These are phyloP conservation scores for Drosophila serrata DNA, from an alignment of 1,140 invertebrate genomes.

Conservation along the genomic window DNA sequence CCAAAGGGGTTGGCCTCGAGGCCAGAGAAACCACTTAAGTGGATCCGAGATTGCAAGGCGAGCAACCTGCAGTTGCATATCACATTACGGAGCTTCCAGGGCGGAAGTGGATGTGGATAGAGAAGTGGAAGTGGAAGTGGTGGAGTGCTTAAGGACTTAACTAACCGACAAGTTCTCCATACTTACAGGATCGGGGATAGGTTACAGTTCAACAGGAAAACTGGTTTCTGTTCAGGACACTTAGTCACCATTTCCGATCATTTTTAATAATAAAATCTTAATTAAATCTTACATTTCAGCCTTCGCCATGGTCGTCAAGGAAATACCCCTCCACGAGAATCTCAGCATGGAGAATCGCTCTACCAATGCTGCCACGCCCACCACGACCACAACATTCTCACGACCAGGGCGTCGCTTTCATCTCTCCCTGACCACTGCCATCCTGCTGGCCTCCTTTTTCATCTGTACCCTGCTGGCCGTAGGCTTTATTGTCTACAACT, in stretches of 20 bases:
- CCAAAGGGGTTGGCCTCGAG: constrained; percentile 33
- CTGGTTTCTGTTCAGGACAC: neutral
- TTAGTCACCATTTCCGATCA: neutral
- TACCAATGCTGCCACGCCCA: constrained; percentile 14
- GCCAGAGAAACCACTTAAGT: constrained; percentile 73
- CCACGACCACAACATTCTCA: constrained; percentile 62
- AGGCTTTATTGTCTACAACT: constrained; percentile 89
- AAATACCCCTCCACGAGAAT: constrained; percentile 73
- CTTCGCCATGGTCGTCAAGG: constrained; percentile 66
- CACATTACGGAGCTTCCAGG: constrained; percentile 42
- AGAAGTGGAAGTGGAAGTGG: constrained; percentile 31
- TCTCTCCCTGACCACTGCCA: constrained; percentile 69
- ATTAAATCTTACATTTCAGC: neutral
- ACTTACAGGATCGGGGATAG: constrained; percentile 10
- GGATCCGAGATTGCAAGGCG: constrained; percentile 55
- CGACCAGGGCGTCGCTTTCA: constrained; percentile 48
- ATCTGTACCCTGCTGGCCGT: constrained; percentile 85
- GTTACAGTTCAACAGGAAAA: neutral
- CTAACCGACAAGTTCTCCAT: constrained; percentile 44
- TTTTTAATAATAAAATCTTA: neutral
- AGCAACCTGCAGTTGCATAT: constrained; percentile 68
- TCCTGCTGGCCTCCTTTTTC: constrained; percentile 71
- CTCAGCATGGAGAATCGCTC: constrained; percentile 69
- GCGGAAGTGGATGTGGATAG: constrained; percentile 55
- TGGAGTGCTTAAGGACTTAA: constrained; percentile 19